A percentile compares a stretch with the other conserved stretches of the same genome.
Conservation (phyloP, 2,888 invertebrate species). For the Tinea trinotella region DNA sequence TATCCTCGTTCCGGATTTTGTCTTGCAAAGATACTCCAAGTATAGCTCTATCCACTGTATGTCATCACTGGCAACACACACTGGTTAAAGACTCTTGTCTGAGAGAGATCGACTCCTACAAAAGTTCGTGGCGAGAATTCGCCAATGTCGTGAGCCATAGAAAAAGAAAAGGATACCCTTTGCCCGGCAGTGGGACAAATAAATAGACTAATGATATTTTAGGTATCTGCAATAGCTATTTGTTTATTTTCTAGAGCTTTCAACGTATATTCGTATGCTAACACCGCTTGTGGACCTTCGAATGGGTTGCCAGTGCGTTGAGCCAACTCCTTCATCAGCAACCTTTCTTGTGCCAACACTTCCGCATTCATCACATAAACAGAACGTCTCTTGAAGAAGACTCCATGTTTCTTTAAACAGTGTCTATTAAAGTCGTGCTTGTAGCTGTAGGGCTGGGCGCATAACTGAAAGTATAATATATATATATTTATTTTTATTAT, state of each 20-base stretch:
- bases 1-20: no score
- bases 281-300: constrained; percentile 37
- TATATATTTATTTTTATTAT: no score
- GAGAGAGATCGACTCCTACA: no score
- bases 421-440: constrained; percentile 54
- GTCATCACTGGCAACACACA: no score
- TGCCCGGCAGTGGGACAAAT: no score
- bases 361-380: constrained; percentile 48
- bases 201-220: no score
- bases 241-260: constrained; percentile 35
- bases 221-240: constrained; percentile 30
- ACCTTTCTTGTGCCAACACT: constrained; percentile 38
- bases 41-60: no score
- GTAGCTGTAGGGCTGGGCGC: constrained; percentile 55
- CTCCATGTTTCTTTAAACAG: constrained; percentile 53
- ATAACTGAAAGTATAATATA: constrained; percentile 35
- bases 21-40: no score
- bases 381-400: constrained; percentile 41
- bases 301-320: constrained; percentile 38
- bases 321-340: constrained; percentile 37
- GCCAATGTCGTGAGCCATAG: no score
- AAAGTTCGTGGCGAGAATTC: no score
- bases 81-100: no score
- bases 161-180: no score
- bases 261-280: constrained; percentile 38